Percentiles rank a stretch among this genome's conserved stretches.
Evolutionary conservation across 2,888 invertebrate species (phyloP).

Genomic region (Oithona nana): DNA sequence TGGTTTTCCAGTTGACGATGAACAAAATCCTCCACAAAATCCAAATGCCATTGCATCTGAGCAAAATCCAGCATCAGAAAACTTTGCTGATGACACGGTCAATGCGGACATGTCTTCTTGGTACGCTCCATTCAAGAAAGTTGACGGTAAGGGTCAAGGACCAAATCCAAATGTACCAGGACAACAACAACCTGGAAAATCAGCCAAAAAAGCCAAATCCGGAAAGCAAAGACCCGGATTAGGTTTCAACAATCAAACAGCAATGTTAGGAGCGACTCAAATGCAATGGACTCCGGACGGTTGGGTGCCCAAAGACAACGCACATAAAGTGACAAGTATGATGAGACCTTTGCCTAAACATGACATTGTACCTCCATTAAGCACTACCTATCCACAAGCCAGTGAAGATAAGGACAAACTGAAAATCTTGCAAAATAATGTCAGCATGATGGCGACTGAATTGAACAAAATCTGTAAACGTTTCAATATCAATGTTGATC

Average conservation of each 20-base stretch:
- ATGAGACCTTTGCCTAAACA: slow-evolving; percentile 14
- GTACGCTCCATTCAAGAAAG: neutral
- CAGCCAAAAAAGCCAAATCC: neutral
- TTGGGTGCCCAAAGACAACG: slow-evolving; percentile 11
- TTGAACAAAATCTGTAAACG: slow-evolving; percentile 11
- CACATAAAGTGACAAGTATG: slow-evolving; percentile 11
- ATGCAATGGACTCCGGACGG: slow-evolving; percentile 8
- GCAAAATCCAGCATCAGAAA: neutral
- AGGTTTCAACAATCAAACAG: too few species aligned
- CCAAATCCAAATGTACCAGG: too few species aligned
- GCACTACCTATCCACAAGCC: neutral
- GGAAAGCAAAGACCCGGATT: neutral
- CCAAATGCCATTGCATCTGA: neutral
- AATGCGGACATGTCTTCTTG: too few species aligned
- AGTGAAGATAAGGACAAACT: slow-evolving; percentile 5
- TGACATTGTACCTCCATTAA: slow-evolving; percentile 14
- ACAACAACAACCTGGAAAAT: neutral
- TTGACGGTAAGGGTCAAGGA: too few species aligned
- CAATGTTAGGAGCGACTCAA: too few species aligned
- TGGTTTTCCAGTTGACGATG: neutral
- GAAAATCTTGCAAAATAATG: slow-evolving; percentile 6
- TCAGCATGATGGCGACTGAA: slow-evolving; percentile 14
- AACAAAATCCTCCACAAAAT: neutral
- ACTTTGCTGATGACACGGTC: neutral
- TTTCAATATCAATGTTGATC: slow-evolving; percentile 2